A percentile compares a stretch with the other conserved stretches of the same genome.
Conservation (phyloP, 2,888 invertebrate genomes). For the Drosophila koepferae region DNA sequence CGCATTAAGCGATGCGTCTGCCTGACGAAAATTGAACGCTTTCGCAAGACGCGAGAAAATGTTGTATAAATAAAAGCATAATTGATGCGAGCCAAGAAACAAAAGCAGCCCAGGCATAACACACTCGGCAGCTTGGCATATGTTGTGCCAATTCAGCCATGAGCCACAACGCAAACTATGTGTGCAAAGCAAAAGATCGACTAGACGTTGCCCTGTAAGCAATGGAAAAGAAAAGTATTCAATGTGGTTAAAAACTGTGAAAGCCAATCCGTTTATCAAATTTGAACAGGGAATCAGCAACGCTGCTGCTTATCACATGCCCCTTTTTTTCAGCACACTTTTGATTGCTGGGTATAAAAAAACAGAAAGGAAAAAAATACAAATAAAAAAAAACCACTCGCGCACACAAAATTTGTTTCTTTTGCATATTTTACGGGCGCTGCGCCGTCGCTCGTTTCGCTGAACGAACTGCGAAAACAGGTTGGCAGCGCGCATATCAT, state of each 20-base stretch:
- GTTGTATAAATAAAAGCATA: conserved; percentile 81
- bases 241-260: not conserved
- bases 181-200: not conserved
- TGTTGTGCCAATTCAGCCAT: conserved; percentile 77
- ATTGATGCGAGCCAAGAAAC: conserved; percentile 67
- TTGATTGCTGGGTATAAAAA: conserved; percentile 29
- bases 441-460: conserved; percentile 26
- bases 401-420: conserved; percentile 61
- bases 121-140: conserved; percentile 66
- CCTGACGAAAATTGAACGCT: conserved; percentile 80
- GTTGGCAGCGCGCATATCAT: conserved; percentile 57
- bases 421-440: conserved; percentile 73
- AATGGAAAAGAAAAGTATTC: not conserved
- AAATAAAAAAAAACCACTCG: conserved; percentile 13
- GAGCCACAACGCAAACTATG: conserved; percentile 60
- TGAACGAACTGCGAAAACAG: conserved; percentile 54
- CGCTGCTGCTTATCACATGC: conserved; percentile 3
- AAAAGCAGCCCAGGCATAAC: conserved; percentile 45
- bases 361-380: conserved; percentile 13
- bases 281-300: not conserved
- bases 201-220: conserved; percentile 25
- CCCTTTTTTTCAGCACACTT: not conserved
- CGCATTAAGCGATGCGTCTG: conserved; percentile 80
- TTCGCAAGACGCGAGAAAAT: conserved; percentile 50
- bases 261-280: not conserved